Conservation (phyloP, 2,888 invertebrate species). For the Ellobium chinense region DNA sequence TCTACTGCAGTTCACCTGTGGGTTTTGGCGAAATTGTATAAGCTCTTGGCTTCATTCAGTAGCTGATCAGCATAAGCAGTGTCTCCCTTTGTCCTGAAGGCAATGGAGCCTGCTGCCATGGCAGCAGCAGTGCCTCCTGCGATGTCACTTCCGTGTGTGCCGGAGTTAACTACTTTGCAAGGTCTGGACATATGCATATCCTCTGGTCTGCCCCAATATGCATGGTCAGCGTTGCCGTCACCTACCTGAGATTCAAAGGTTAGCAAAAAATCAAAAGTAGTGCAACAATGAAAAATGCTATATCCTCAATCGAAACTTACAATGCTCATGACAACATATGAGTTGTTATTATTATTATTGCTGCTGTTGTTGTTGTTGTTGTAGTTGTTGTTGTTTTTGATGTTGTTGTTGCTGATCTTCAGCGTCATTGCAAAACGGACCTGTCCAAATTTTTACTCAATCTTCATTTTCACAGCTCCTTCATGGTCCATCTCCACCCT, state of each 20-base stretch:
- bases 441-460: no score
- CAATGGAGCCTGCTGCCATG: conserved; percentile 81
- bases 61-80: conserved; percentile 48
- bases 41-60: conserved; percentile 50
- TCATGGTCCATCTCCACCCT: no score
- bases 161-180: conserved; percentile 64
- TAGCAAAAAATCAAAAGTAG: neutral
- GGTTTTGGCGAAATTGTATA: conserved; percentile 54
- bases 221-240: conserved; percentile 82
- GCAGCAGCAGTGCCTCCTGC: conserved; percentile 84
- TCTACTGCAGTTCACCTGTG: conserved; percentile 29
- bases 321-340: no score
- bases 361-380: no score
- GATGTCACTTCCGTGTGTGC: conserved; percentile 63
- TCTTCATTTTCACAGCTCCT: no score
- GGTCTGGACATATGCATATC: conserved; percentile 82
- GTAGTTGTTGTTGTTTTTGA: no score
- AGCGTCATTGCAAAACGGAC: no score
- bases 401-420: no score
- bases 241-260: conserved; percentile 59
- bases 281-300: no score
- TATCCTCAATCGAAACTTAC: no score
- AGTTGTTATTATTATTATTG: no score
- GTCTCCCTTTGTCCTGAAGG: conserved; percentile 51
- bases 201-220: conserved; percentile 84